phyloP scores from a whole-genome alignment of 53 echinoderm and acorn worm species.

The Mesocentrotus franciscanus region DNA sequence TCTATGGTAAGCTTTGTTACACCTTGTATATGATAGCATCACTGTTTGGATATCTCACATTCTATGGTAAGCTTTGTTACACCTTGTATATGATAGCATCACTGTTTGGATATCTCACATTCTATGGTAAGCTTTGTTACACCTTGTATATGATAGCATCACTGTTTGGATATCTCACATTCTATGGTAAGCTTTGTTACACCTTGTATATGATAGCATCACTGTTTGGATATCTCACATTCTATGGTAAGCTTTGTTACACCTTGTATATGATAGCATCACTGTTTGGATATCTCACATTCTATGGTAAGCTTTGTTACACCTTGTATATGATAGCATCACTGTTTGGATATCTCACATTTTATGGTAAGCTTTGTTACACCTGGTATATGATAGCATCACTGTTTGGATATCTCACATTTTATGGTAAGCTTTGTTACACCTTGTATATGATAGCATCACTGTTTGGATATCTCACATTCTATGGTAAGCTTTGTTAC shows the following conservation, averaged over 20 bases:
- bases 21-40: constrained; percentile 83
- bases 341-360: constrained; percentile 92
- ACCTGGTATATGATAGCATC: constrained; percentile 82
- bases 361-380: constrained; percentile 91
- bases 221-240: constrained; percentile 92
- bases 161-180: constrained; percentile 92
- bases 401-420: constrained; percentile 92
- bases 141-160: constrained; percentile 83
- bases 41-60: constrained; percentile 92
- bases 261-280: constrained; percentile 83
- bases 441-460: constrained; percentile 83
- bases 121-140: constrained; percentile 91
- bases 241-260: constrained; percentile 91
- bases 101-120: constrained; percentile 92
- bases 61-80: constrained; percentile 91
- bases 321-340: constrained; percentile 83
- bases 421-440: constrained; percentile 91
- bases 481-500: constrained; percentile 91
- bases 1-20: constrained; percentile 91
- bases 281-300: constrained; percentile 92
- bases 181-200: constrained; percentile 91
- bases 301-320: constrained; percentile 91
- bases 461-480: constrained; percentile 92
- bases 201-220: constrained; percentile 83
- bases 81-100: constrained; percentile 83